Percentiles rank a stretch among this genome's conserved stretches.
These are phyloP conservation scores for Callaeas wilsoni DNA, from an alignment of 2,113 vertebrate species.

Conservation along the genomic window DNA sequence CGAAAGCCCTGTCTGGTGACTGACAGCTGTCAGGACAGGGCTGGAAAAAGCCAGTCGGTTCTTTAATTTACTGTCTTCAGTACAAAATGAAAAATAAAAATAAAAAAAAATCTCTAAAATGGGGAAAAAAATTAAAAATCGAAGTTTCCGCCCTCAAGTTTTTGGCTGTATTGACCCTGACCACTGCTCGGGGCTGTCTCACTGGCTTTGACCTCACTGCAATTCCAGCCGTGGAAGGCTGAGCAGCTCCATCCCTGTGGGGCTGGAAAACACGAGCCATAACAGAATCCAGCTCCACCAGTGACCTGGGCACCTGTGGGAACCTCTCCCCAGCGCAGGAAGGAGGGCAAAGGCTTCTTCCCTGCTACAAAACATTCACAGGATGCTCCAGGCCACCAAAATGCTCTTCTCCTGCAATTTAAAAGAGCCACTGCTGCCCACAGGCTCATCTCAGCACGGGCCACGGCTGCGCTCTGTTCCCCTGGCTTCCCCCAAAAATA, in stretches of 20 bases:
- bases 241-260: background rate
- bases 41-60: background rate
- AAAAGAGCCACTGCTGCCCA: background rate
- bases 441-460: background rate
- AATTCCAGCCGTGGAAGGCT: background rate
- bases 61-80: background rate
- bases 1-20: background rate
- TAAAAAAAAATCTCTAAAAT: background rate
- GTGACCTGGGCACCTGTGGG: background rate
- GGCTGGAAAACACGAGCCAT: rapidly evolving
- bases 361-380: rapidly evolving
- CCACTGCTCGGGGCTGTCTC: background rate
- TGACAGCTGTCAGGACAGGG: background rate
- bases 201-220: background rate
- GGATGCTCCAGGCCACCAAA: background rate
- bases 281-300: background rate
- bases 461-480: background rate
- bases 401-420: background rate
- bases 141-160: background rate
- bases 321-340: background rate
- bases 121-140: background rate
- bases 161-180: background rate
- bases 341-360: background rate
- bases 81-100: background rate
- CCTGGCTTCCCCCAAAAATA: rapidly evolving